phyloP scores from a whole-genome alignment of 2,888 invertebrate species.

The Meganola albula region DNA sequence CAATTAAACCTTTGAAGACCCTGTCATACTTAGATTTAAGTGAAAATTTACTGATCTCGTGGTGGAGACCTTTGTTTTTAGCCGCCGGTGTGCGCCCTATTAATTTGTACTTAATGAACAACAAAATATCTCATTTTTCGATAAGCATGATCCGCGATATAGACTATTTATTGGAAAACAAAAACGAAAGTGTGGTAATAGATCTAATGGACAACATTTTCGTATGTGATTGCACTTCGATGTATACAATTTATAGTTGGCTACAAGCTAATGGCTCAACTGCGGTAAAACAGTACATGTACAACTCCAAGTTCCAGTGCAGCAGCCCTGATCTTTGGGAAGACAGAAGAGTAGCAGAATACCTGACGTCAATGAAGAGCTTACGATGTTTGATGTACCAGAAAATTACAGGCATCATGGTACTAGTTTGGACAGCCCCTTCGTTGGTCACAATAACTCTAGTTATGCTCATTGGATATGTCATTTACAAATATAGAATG shows the following conservation, averaged over 20 bases:
- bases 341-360: conserved; percentile 56
- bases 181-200: conserved; percentile 41
- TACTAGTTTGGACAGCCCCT: conserved; percentile 61
- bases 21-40: conserved; percentile 70
- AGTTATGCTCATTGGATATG: conserved; percentile 37
- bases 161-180: conserved; percentile 51
- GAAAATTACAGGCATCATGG: conserved; percentile 54
- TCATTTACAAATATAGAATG: conserved; percentile 62
- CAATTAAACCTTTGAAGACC: conserved; percentile 57
- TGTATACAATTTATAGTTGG: conserved; percentile 64
- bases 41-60: conserved; percentile 69
- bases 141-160: conserved; percentile 78
- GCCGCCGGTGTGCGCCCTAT: conserved; percentile 55
- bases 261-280: conserved; percentile 53
- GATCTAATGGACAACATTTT: conserved; percentile 74
- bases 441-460: conserved; percentile 53
- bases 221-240: conserved; percentile 71
- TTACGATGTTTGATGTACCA: conserved; percentile 58
- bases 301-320: conserved; percentile 53
- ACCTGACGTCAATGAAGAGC: conserved; percentile 55
- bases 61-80: conserved; percentile 74
- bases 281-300: conserved; percentile 49
- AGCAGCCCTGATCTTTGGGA: conserved; percentile 69
- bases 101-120: conserved; percentile 62
- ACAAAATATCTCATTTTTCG: conserved; percentile 76